phyloP scores from a whole-genome alignment of 2,888 invertebrate genomes.

The Mythimna albipuncta region DNA sequence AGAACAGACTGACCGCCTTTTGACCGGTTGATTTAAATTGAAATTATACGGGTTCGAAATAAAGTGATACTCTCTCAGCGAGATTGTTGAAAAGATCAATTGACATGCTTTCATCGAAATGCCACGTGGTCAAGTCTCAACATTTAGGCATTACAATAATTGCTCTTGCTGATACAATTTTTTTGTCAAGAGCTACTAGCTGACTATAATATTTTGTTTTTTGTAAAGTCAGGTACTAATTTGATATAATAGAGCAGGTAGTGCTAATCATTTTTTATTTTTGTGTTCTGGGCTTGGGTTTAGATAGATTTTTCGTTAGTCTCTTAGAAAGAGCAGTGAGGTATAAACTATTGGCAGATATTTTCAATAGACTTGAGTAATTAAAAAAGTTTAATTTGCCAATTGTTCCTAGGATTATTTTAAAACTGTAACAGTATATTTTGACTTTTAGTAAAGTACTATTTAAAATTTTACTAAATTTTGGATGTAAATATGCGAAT shows the following conservation, averaged over 20 bases:
- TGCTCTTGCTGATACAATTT: neutral
- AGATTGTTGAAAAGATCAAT: neutral
- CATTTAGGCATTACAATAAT: neutral
- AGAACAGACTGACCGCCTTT: constrained; percentile 2
- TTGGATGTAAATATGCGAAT: neutral
- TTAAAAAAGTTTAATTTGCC: neutral
- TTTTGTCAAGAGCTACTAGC: neutral
- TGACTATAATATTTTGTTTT: neutral
- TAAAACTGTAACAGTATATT: neutral
- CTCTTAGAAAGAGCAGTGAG: neutral
- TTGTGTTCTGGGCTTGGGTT: neutral
- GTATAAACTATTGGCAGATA: neutral
- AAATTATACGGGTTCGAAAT: neutral
- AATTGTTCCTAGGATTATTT: no score
- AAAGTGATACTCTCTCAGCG: neutral
- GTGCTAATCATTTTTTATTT: neutral
- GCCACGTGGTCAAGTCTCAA: neutral
- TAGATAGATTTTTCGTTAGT: neutral
- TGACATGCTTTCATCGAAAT: neutral
- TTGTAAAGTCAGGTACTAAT: neutral
- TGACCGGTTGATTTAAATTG: neutral
- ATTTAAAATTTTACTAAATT: neutral
- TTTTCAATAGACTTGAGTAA: neutral
- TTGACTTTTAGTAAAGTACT: neutral
- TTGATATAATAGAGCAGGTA: neutral